Base-by-base conservation (phyloP, 2,113 vertebrate genomes). In the Myiopsitta monachus region DNA sequence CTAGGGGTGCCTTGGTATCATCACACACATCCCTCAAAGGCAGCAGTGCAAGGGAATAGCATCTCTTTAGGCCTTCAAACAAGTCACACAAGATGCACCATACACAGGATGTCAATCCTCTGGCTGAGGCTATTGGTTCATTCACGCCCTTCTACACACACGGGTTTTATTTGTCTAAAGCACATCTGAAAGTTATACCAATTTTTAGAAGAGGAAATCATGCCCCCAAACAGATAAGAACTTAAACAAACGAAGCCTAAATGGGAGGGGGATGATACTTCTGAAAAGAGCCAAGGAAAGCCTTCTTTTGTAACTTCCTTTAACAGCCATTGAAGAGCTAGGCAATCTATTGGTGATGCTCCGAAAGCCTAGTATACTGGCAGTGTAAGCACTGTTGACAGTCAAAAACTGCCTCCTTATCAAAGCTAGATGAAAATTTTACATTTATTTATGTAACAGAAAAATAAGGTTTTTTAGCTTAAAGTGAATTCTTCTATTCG, bases 41-140 rank as follows among this genome's bases (percentile, higher is more conserved):
- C 46, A 84, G 39, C 1, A 0, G 36, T 19, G 24, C 14, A 55
- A 89, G 41, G 11, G 23, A 68, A 44, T 0, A 0, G 21, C 27
- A 57, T 11, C 46, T 68, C 31, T 47, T 23, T 6, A 1, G 23
- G 24, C 36, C 41, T 49, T 13, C 68, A 54, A n/a, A 38, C 7
- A 64, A 26, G 13, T 51, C 23, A 28, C 77, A 7, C 5, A 2
- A 17, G n/a, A 46, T 22, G 14, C 36, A 44, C 30, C 31, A 28
- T 31, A 36, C 19, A 24, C 24, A 49, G 33, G 2, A 33, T 18
- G 3, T 26, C 43, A 11, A 4, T 14, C 30, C 12, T 7, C 44
- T 23, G 57, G n/a, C 24, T 66, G n/a, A 44, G 14, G 24, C 43
- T 66, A 17, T 14, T 24, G 13, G 21, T 10, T 7, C 21, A 7